Conservation (phyloP, 2,113 vertebrate species). For the Empidonax alnorum region DNA sequence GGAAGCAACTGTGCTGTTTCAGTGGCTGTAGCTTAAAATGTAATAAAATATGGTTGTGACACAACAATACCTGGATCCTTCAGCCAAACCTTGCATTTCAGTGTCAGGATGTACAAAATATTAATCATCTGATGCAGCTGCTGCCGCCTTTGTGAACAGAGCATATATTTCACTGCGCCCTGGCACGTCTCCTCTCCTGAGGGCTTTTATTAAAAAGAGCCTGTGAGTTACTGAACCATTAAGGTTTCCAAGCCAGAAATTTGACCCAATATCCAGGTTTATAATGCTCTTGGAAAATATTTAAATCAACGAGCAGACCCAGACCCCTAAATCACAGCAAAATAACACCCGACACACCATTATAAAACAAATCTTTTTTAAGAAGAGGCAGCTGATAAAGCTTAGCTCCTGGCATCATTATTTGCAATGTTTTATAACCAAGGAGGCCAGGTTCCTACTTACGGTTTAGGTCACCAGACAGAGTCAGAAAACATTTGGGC, state of each 20-base stretch:
- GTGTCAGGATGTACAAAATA: constrained; percentile 36
- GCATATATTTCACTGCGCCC: constrained; percentile 39
- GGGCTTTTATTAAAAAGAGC: constrained; percentile 56
- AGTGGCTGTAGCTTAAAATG: not conserved
- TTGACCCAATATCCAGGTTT: constrained; percentile 34
- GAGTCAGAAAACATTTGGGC: not conserved
- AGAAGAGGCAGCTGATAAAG: constrained; percentile 57
- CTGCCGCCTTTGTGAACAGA: not conserved
- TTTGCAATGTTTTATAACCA: constrained; percentile 53
- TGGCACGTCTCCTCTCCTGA: constrained; percentile 29
- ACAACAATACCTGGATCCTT: not conserved
- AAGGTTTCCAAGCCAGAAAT: constrained; percentile 22
- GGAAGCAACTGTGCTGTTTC: not conserved
- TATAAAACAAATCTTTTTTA: constrained; percentile 59
- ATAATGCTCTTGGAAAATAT: constrained; percentile 51
- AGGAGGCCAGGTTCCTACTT: constrained; percentile 35
- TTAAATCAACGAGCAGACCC: not conserved
- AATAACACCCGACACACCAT: not conserved
- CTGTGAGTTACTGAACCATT: constrained; percentile 47
- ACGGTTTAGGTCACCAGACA: not conserved
- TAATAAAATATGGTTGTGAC: not conserved
- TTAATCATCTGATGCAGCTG: constrained; percentile 10
- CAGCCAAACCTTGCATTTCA: constrained; percentile 2
- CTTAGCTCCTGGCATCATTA: constrained; percentile 55
- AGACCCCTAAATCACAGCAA: constrained; percentile 45